Base-by-base conservation (phyloP, 2,113 vertebrate species). In the Rana temporaria region DNA sequence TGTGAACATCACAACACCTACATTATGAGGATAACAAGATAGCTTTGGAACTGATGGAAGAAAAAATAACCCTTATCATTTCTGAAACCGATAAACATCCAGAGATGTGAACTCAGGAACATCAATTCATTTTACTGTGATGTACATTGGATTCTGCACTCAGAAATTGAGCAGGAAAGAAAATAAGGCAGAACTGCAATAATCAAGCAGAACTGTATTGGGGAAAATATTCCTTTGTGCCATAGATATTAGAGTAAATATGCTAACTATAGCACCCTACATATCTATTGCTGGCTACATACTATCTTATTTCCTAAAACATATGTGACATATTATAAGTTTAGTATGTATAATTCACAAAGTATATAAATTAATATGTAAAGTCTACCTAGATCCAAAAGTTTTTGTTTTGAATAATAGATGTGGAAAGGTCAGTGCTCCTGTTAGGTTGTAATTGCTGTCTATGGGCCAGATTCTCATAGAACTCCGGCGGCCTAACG, bases 11-110 rank as follows among this genome's bases (percentile, higher is more conserved):
- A 83, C 81, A 76, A 60, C 72, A 83, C 71, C 81, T 83, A 83
- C 72, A 83, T 83, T 63, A 83, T 71, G 64, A 76, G 81, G 63
- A 83, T 83, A 83, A 83, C 81, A 83, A 83, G 81, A 83, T 83
- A 83, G 76, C 70, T 83, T 68, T 76, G 53, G 20, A 75, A 76
- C 81, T 76, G 81, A 71, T 68, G 71, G 64, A 20, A 83, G n/a
- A 72, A 83, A 76, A 75, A 76, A 83, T 68, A 83, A 83, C 71
- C 80, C 81, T 83, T 83, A 83, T 83, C 81, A 68, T 83, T 76
- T 76, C 63, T 52, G 72, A 76, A 76, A 83, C 81, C 76, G 81
- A 83, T 83, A 83, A 83, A 83, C 64, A 83, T 68, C 81, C 81
- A 83, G 60, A 83, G 81, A 83, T 76, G 81, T 75, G 81, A 76